Percentiles rank a stretch among this genome's conserved stretches.
These are phyloP conservation scores for Poecilia wingei DNA, from an alignment of 2,797 vertebrate species.

Conservation along the genomic window DNA sequence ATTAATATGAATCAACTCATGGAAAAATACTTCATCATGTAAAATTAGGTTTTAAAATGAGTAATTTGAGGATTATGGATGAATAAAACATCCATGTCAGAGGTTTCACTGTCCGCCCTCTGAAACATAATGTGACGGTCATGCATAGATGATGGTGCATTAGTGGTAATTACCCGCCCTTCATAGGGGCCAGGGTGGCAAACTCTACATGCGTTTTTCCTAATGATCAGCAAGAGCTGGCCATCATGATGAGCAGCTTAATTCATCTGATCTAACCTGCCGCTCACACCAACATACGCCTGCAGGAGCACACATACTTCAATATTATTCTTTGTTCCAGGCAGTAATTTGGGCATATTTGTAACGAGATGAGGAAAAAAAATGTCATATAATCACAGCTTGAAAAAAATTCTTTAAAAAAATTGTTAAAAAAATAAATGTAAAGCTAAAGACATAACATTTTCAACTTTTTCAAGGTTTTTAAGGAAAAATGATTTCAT, in stretches of 20 bases:
- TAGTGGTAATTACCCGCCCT: constrained; percentile 96
- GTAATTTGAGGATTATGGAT: constrained; percentile 83
- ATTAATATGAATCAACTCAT: constrained; percentile 52
- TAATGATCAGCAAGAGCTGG: constrained; percentile 93
- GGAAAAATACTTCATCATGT: constrained; percentile 82
- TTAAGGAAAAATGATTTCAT: not conserved
- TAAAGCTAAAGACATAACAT: constrained; percentile 17
- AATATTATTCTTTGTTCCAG: constrained; percentile 66
- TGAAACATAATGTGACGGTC: constrained; percentile 81
- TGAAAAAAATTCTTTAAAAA: constrained; percentile 49
- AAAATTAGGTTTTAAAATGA: constrained; percentile 86
- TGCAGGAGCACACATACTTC: constrained; percentile 36
- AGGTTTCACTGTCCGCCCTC: constrained; percentile 84
- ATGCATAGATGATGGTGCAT: constrained; percentile 96
- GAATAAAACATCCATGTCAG: constrained; percentile 94
- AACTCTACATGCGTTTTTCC: constrained; percentile 84
- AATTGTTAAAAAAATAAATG: constrained; percentile 13
- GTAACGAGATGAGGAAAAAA: constrained; percentile 76
- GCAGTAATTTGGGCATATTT: constrained; percentile 50
- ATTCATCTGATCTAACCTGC: constrained; percentile 89
- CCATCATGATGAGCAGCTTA: constrained; percentile 94
- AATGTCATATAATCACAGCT: constrained; percentile 85
- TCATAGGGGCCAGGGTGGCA: constrained; percentile 89
- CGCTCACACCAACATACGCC: constrained; percentile 33
- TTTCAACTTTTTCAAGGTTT: constrained; percentile 12